phyloP scores from a whole-genome alignment of 2,113 vertebrate genomes.

The Oncorhynchus kisutch region DNA sequence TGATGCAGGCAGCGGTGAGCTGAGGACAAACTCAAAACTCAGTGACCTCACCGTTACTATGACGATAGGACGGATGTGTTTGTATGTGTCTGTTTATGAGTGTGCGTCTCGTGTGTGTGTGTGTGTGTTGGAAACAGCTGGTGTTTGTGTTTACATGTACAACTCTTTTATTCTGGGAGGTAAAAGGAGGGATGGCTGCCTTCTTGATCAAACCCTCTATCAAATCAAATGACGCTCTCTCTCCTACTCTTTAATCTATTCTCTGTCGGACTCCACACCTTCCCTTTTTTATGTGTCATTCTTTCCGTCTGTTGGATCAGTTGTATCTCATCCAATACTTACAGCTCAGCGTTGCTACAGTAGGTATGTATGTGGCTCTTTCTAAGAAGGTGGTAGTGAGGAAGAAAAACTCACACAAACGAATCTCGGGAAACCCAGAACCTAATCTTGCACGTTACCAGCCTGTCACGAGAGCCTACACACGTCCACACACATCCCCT shows the following conservation, averaged over 20 bases:
- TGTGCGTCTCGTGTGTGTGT: conserved; percentile 4
- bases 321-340: not conserved
- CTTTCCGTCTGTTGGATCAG: not conserved
- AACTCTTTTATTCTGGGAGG: conserved; percentile 20
- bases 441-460: too few relatives aligned
- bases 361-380: not conserved
- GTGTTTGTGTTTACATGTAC: conserved; percentile 54
- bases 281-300: not conserved
- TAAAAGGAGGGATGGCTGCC: conserved; percentile 1
- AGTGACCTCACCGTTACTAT: conserved; percentile 38
- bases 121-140: conserved; percentile 41
- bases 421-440: too few relatives aligned
- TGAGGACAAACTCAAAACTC: conserved; percentile 54
- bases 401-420: not conserved
- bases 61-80: conserved; percentile 33
- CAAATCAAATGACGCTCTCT: too few relatives aligned
- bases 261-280: not conserved
- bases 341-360: not conserved
- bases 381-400: not conserved
- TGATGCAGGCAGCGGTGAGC: conserved; percentile 27
- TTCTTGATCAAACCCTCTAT: not conserved
- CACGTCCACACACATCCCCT: too few relatives aligned
- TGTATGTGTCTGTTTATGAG: conserved; percentile 5
- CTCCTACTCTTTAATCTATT: not conserved
- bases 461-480: too few relatives aligned